Conservation (phyloP, 2,797 vertebrate genomes). For the Acomys russatus region DNA sequence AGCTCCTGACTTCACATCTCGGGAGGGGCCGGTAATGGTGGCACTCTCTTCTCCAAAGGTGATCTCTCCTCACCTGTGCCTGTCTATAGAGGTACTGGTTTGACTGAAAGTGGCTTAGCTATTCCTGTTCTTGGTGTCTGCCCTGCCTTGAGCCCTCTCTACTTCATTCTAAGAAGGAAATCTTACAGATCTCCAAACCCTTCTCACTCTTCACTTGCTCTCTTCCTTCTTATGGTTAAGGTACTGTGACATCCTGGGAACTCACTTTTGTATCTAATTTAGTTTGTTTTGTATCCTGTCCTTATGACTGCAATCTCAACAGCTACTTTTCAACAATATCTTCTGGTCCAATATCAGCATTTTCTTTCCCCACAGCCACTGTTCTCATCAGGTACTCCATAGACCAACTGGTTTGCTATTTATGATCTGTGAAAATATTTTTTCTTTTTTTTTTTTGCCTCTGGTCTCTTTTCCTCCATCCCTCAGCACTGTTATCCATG, state of each 20-base stretch:
- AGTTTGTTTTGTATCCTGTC: background rate
- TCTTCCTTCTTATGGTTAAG: background rate
- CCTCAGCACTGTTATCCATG: slow-evolving; percentile 8
- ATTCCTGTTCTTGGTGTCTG: background rate
- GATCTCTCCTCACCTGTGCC: background rate
- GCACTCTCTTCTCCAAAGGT: background rate
- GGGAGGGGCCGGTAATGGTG: background rate
- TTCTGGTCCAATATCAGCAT: background rate
- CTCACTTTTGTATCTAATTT: background rate
- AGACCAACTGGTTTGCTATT: background rate
- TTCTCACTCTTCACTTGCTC: background rate
- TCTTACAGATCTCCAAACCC: background rate
- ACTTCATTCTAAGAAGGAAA: background rate
- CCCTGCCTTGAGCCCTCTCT: background rate
- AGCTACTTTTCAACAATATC: background rate
- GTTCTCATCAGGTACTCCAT: background rate
- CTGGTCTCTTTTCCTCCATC: background rate
- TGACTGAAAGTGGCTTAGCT: background rate
- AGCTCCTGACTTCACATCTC: background rate
- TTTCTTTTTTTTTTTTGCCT: slow-evolving; percentile 24
- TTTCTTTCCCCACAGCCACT: background rate
- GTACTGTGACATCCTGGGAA: background rate
- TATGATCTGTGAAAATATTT: background rate
- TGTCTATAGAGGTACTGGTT: background rate
- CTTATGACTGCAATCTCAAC: background rate